These are phyloP conservation scores for Poeciliopsis infans DNA, from an alignment of 2,797 vertebrate species.

Conservation along the genomic window DNA sequence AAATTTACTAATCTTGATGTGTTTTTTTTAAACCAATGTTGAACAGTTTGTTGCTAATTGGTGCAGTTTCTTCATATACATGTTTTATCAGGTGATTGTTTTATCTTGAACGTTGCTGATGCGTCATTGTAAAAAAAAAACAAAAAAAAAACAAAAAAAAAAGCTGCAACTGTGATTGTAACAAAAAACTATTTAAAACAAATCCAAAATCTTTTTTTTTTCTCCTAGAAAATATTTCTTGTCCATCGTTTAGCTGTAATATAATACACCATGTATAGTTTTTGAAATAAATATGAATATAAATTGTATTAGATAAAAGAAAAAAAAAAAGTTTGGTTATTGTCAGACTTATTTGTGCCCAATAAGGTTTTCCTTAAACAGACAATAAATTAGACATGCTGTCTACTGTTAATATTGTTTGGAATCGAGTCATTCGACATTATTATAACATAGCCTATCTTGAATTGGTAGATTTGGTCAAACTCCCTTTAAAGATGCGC, in stretches of 20 bases:
- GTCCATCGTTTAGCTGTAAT: constrained; percentile 11
- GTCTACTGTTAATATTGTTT: neutral
- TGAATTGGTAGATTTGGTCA: neutral
- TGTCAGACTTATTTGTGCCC: constrained; percentile 65
- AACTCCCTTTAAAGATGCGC: neutral
- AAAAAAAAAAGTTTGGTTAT: constrained; percentile 19
- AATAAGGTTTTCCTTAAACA: constrained; percentile 51
- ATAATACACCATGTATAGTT: neutral
- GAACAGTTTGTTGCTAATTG: constrained; percentile 11
- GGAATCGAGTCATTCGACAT: neutral
- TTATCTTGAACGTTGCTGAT: constrained; percentile 11
- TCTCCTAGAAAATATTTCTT: neutral
- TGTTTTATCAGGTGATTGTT: constrained; percentile 5
- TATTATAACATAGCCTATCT: neutral
- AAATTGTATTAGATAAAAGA: constrained; percentile 11
- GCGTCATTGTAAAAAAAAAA: constrained; percentile 1
- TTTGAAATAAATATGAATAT: constrained; percentile 4
- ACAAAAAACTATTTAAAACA: constrained; percentile 15
- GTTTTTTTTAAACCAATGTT: constrained; percentile 11
- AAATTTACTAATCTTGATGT: constrained; percentile 6
- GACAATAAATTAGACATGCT: constrained; percentile 58
- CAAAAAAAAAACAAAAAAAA: too few species aligned
- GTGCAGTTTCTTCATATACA: constrained; percentile 41
- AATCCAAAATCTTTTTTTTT: neutral
- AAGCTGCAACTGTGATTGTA: constrained; percentile 22